Evolutionary conservation across 2,113 vertebrate species (phyloP).

Genomic region (Motacilla alba): DNA sequence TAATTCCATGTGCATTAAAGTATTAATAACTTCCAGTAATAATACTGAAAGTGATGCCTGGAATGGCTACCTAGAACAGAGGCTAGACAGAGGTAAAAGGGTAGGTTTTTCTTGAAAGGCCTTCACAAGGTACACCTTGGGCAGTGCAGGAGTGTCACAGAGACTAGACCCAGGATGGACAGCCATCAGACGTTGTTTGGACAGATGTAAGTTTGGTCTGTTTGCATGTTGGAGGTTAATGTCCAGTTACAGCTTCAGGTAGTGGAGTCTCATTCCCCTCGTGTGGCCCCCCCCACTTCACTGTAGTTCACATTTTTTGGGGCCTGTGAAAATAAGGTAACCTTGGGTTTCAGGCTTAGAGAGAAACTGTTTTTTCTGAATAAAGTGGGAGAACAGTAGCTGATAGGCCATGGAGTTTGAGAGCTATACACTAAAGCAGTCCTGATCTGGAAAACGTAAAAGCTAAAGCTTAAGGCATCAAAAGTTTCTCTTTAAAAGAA

Average conservation of each 20-base stretch:
- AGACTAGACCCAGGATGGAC: background rate
- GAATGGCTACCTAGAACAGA: background rate
- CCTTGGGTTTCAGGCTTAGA: background rate
- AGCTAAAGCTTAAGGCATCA: background rate
- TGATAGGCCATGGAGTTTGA: background rate
- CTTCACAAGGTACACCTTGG: background rate
- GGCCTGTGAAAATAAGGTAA: background rate
- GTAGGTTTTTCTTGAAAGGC: background rate
- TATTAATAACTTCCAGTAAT: background rate
- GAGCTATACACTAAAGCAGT: background rate
- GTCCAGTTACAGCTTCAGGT: background rate
- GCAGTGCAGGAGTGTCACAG: background rate
- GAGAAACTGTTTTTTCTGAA: background rate
- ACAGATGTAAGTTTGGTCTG: background rate
- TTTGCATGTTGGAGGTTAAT: background rate
- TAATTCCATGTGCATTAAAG: background rate
- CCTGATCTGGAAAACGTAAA: background rate
- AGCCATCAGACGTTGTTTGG: accelerated
- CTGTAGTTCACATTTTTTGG: background rate
- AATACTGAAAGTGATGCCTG: background rate
- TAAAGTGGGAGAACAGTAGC: background rate
- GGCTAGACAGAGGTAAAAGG: background rate
- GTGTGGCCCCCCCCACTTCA: background rate
- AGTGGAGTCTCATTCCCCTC: background rate
- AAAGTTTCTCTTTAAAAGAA: background rate